Conservation (phyloP, 1,140 invertebrate genomes). For the Eubasilissa regina region DNA sequence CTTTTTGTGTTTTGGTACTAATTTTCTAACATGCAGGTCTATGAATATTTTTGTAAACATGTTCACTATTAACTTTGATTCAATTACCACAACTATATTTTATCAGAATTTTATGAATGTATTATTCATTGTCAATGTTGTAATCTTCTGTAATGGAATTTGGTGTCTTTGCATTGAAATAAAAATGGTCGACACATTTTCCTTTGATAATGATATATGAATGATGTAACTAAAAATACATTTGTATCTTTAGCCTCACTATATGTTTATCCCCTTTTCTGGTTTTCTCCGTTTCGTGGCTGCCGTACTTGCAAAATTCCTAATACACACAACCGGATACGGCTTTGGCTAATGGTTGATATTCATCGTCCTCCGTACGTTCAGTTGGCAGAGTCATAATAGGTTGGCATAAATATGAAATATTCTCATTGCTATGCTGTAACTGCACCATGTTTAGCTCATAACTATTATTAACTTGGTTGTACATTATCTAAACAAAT, state of each 20-base stretch:
- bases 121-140: too few species aligned
- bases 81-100: too few species aligned
- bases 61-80: background rate
- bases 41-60: background rate
- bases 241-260: background rate
- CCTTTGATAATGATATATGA: too few species aligned
- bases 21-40: too few species aligned
- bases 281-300: conserved; percentile 25
- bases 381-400: conserved; percentile 73
- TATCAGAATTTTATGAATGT: too few species aligned
- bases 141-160: too few species aligned
- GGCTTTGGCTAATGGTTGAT: background rate
- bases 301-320: background rate
- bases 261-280: conserved; percentile 18
- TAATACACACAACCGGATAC: background rate
- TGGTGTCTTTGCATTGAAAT: too few species aligned
- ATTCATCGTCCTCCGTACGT: conserved; percentile 11
- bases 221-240: too few species aligned
- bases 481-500: too few species aligned
- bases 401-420: conserved; percentile 66
- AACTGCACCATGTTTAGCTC: conserved; percentile 10
- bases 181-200: too few species aligned
- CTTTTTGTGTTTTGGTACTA: too few species aligned
- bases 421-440: background rate
- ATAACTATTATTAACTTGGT: conserved; percentile 30